phyloP scores from a whole-genome alignment of 1,140 invertebrate genomes.

The Hycleus phaleratus region DNA sequence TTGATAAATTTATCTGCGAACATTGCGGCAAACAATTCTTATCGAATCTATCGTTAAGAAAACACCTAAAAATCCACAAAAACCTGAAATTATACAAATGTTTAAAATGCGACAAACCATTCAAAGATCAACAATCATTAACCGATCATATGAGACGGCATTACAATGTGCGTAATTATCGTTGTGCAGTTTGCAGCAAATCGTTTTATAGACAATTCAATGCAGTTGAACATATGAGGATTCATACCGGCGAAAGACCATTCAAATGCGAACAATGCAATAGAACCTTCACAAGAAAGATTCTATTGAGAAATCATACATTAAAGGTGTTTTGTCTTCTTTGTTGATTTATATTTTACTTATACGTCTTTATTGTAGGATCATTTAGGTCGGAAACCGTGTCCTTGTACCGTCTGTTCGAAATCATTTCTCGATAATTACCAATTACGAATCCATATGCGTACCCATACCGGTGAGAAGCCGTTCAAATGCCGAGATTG shows the following conservation, averaged over 20 bases:
- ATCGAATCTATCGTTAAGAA: slow-evolving; percentile 2
- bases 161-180: slow-evolving; percentile 6
- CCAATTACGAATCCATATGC: slow-evolving; percentile 11
- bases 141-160: slow-evolving; percentile 11
- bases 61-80: slow-evolving; percentile 7
- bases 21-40: slow-evolving; percentile 5
- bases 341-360: background rate
- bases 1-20: slow-evolving; percentile 1
- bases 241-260: slow-evolving; percentile 14
- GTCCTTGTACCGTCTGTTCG: slow-evolving; percentile 1
- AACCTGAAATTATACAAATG: slow-evolving; percentile 10
- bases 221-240: slow-evolving; percentile 13
- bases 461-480: slow-evolving; percentile 15
- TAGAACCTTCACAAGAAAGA: slow-evolving; percentile 6
- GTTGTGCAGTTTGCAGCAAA: slow-evolving; percentile 16
- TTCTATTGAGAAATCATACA: slow-evolving; percentile 10
- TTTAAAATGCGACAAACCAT: slow-evolving; percentile 11
- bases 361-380: background rate
- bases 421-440: slow-evolving; percentile 11
- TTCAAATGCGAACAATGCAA: slow-evolving; percentile 13
- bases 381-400: slow-evolving; percentile 5
- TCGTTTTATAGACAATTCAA: slow-evolving; percentile 11
- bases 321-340: slow-evolving; percentile 1
- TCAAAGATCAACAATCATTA: slow-evolving; percentile 7
- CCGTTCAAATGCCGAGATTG: slow-evolving; percentile 10